A percentile compares a stretch with the other conserved stretches of the same genome.
Conservation (phyloP, 2,888 invertebrate genomes). For the Anoncus sp. region DNA sequence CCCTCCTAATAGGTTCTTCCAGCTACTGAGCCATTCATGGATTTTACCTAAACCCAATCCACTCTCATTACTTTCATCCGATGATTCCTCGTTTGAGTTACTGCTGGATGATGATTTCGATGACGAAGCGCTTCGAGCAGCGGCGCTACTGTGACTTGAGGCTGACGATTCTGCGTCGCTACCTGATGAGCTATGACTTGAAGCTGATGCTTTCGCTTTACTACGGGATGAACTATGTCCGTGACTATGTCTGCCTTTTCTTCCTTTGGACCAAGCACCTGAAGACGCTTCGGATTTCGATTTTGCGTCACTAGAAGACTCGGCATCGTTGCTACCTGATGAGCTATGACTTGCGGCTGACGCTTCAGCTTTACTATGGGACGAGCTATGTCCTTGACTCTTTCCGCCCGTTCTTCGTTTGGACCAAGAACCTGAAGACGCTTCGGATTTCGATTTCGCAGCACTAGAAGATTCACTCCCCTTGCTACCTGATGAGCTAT, state of each 20-base stretch:
- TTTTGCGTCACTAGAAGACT: no score
- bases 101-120: constrained; percentile 2
- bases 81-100: not conserved
- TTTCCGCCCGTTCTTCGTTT: no score
- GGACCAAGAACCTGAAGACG: no score
- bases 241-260: no score
- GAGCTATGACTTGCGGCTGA: not conserved
- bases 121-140: not conserved
- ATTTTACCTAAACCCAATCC: constrained; percentile 3
- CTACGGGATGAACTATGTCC: no score
- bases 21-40: not conserved
- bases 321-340: not conserved
- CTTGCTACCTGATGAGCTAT: not conserved
- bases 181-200: not conserved
- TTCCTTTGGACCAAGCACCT: no score
- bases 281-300: no score
- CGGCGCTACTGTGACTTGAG: not conserved
- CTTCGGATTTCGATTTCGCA: no score
- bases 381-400: no score
- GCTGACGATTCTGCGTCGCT: constrained; percentile 15
- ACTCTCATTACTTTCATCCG: not conserved
- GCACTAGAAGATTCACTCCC: not conserved
- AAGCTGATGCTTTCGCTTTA: no score
- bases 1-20: constrained; percentile 7
- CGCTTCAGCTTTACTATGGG: no score